phyloP scores from a whole-genome alignment of 1,140 invertebrate species.

The Drosophila miranda region DNA sequence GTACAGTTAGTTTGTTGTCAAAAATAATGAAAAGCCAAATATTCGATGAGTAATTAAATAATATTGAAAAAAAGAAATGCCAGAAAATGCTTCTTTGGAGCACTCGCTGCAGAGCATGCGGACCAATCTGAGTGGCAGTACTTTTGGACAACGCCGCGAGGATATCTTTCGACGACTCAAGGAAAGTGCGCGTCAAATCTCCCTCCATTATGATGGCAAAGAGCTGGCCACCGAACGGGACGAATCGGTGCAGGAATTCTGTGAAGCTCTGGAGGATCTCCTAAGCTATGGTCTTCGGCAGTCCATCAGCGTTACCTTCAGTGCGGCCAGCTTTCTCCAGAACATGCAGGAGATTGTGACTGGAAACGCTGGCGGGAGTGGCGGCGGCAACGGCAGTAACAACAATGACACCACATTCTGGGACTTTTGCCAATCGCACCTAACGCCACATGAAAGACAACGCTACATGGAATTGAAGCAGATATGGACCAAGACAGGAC shows the following conservation, averaged over 20 bases:
- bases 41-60: conserved; percentile 7
- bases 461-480: conserved; percentile 88
- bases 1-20: conserved; percentile 30
- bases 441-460: conserved; percentile 92
- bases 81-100: conserved; percentile 44
- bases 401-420: conserved; percentile 82
- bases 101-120: conserved; percentile 25
- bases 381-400: conserved; percentile 13
- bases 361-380: conserved; percentile 31
- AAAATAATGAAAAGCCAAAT: conserved; percentile 52
- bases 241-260: conserved; percentile 84
- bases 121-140: conserved; percentile 52
- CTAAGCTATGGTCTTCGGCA: conserved; percentile 86
- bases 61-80: conserved; percentile 44
- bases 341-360: conserved; percentile 77
- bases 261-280: conserved; percentile 86
- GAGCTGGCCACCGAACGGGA: conserved; percentile 93
- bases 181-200: conserved; percentile 88
- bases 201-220: conserved; percentile 89
- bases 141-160: conserved; percentile 71
- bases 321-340: conserved; percentile 64
- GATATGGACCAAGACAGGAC: conserved; percentile 89
- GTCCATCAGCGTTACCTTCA: conserved; percentile 34
- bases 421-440: conserved; percentile 86
- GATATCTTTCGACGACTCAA: conserved; percentile 70